phyloP scores from a whole-genome alignment of 2,797 vertebrate genomes.

The Huso huso region DNA sequence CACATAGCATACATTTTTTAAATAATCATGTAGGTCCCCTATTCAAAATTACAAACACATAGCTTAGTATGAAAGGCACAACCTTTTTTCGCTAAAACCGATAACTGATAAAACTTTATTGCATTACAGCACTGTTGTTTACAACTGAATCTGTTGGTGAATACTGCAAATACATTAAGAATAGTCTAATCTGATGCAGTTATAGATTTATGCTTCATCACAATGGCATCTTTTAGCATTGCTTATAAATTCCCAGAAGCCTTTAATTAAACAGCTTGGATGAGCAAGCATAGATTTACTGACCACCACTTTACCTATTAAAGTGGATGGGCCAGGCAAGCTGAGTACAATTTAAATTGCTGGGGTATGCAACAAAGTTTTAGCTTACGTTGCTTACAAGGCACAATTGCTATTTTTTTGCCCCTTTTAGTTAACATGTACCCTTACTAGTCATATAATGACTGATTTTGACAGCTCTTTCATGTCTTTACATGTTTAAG shows the following conservation, averaged over 20 bases:
- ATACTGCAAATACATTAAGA: constrained; percentile 41
- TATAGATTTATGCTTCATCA: constrained; percentile 59
- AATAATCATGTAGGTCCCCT: too few relatives aligned
- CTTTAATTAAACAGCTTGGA: constrained; percentile 52
- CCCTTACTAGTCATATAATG: constrained; percentile 17
- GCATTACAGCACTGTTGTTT: constrained; percentile 18
- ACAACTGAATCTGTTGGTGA: constrained; percentile 36
- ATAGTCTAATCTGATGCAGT: constrained; percentile 35
- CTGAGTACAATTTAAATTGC: constrained; percentile 36
- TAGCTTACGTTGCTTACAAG: constrained; percentile 31
- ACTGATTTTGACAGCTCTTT: constrained; percentile 4
- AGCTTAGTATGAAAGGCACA: too few relatives aligned
- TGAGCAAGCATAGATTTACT: constrained; percentile 42
- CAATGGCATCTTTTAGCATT: constrained; percentile 43
- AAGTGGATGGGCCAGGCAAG: constrained; percentile 27
- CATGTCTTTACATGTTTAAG: too few relatives aligned
- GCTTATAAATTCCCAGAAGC: constrained; percentile 57
- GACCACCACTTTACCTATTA: constrained; percentile 30
- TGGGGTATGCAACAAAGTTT: constrained; percentile 30
- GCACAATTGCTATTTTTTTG: constrained; percentile 23
- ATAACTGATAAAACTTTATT: neutral
- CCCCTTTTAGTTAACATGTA: constrained; percentile 18
- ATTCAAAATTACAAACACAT: too few relatives aligned
- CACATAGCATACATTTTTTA: too few relatives aligned
- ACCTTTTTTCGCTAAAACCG: too few relatives aligned